These are phyloP conservation scores for Sympetrum striolatum DNA, from an alignment of 2,888 invertebrate species.

Conservation along the genomic window DNA sequence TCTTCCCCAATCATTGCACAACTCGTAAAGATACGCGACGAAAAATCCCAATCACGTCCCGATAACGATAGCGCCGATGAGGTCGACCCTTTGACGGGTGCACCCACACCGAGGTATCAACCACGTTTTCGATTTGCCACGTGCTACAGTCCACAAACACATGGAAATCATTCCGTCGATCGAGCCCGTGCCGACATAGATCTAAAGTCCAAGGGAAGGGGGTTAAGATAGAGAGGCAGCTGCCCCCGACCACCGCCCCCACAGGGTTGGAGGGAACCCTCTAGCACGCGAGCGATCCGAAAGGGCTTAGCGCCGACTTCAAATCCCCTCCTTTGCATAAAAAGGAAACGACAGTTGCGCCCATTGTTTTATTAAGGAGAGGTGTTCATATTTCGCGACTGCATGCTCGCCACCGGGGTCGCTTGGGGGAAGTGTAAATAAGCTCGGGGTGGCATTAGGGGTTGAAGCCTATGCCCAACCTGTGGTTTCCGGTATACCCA, in stretches of 20 bases:
- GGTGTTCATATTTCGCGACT: not conserved
- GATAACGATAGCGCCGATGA: not conserved
- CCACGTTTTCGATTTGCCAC: too few species aligned
- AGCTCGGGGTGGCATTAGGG: too few species aligned
- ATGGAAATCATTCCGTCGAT: not conserved
- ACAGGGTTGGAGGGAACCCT: not conserved
- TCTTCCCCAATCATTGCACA: not conserved
- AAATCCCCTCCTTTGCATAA: constrained; percentile 30
- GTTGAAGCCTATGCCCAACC: too few species aligned
- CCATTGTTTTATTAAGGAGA: not conserved
- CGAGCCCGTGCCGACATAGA: not conserved
- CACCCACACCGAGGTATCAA: too few species aligned
- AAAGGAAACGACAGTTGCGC: constrained; percentile 16
- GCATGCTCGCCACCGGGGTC: too few species aligned
- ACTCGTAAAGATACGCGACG: not conserved
- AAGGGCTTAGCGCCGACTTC: not conserved
- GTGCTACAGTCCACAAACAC: not conserved
- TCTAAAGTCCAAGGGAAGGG: not conserved
- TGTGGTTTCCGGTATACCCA: too few species aligned
- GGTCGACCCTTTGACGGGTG: not conserved
- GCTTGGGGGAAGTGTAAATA: too few species aligned
- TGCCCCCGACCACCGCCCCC: not conserved
- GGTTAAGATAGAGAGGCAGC: not conserved
- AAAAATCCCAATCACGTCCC: not conserved
- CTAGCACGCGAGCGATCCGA: not conserved